A percentile compares a stretch with the other conserved stretches of the same genome.
These are phyloP conservation scores for Podarcis lilfordi DNA, from an alignment of 2,797 vertebrate genomes.

Conservation along the genomic window DNA sequence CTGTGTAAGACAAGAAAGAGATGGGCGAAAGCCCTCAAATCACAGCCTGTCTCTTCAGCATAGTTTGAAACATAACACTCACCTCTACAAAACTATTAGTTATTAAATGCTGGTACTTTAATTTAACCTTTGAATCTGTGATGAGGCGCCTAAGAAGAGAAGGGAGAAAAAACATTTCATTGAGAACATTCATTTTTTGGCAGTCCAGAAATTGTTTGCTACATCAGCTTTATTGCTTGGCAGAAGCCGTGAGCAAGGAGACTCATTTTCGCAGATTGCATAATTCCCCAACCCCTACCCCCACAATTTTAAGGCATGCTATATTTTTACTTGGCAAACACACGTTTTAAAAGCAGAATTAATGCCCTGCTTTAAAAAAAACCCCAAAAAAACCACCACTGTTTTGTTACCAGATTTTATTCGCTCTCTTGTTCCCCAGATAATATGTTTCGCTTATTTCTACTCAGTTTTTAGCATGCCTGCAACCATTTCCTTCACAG, in stretches of 20 bases:
- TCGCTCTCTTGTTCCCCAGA: background rate
- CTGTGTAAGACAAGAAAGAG: background rate
- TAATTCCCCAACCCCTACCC: background rate
- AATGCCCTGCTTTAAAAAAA: rapidly evolving
- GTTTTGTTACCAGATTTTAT: background rate
- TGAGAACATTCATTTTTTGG: background rate
- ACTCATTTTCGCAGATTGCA: background rate
- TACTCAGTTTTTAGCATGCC: background rate
- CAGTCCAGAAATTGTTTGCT: background rate
- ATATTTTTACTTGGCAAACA: background rate
- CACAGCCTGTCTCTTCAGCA: background rate
- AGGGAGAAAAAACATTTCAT: slow-evolving; percentile 54
- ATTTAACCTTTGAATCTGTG: slow-evolving; percentile 99
- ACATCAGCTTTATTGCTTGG: background rate
- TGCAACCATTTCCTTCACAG: background rate
- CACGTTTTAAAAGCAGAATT: background rate
- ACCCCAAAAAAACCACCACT: background rate
- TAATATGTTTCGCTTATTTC: background rate
- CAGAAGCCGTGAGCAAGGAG: background rate
- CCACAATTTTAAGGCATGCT: background rate
- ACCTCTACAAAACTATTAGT: slow-evolving; percentile 99
- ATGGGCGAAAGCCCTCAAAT: background rate
- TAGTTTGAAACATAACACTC: slow-evolving; percentile 72
- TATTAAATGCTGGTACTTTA: slow-evolving; percentile 99
- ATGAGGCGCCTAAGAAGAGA: slow-evolving; percentile 92